phyloP scores from a whole-genome alignment of 2,888 invertebrate genomes.

The Arge pagana region DNA sequence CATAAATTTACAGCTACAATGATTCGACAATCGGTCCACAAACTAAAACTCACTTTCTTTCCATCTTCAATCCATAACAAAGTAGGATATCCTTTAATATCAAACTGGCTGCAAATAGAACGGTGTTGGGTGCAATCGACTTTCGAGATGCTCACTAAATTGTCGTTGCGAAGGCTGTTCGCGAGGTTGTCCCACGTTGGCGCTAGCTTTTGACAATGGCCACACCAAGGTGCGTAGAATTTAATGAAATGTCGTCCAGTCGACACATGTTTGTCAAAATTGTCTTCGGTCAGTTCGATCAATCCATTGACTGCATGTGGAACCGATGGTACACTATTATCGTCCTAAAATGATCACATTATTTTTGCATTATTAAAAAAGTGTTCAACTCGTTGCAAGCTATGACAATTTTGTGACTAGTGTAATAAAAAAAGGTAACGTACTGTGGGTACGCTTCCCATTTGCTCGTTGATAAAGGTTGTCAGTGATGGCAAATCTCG shows the following conservation, averaged over 20 bases:
- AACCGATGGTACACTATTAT: constrained; percentile 50
- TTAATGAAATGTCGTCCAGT: constrained; percentile 84
- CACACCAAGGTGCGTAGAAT: constrained; percentile 93
- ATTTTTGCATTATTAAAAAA: constrained; percentile 19
- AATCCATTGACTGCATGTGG: constrained; percentile 68
- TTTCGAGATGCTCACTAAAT: constrained; percentile 75
- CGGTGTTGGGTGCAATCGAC: constrained; percentile 83
- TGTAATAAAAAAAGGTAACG: neutral
- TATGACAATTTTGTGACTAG: neutral
- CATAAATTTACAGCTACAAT: constrained; percentile 14
- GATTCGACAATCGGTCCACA: too few relatives aligned
- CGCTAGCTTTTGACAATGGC: constrained; percentile 83
- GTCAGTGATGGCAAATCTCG: constrained; percentile 78
- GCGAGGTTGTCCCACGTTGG: constrained; percentile 86
- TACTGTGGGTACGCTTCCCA: constrained; percentile 54
- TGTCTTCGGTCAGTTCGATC: constrained; percentile 75
- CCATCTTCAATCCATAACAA: constrained; percentile 88
- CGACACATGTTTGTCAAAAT: constrained; percentile 73
- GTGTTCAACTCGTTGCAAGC: neutral
- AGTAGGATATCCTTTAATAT: constrained; percentile 86
- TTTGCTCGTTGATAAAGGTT: constrained; percentile 76
- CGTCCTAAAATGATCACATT: constrained; percentile 34
- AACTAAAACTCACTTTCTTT: constrained; percentile 65
- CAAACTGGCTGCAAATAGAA: constrained; percentile 76
- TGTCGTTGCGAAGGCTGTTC: constrained; percentile 68